Conservation (phyloP, 2,888 invertebrate genomes). For the Agonopterix subpropinquella region DNA sequence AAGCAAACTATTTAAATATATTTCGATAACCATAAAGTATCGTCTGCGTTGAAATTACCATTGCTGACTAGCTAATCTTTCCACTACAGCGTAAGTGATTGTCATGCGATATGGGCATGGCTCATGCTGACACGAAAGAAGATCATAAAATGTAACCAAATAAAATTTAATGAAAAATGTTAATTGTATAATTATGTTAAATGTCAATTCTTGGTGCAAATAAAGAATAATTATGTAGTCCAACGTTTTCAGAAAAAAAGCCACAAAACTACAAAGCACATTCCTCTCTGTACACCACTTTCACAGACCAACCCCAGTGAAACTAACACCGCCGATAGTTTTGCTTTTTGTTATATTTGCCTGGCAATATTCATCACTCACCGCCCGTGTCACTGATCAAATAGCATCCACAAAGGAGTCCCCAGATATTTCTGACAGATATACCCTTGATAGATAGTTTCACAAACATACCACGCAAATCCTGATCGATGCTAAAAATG, state of each 20-base stretch:
- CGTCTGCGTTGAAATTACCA: too few species aligned
- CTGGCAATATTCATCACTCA: constrained; percentile 75
- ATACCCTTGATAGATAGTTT: constrained; percentile 64
- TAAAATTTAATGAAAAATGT: too few species aligned
- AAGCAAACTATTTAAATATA: too few species aligned
- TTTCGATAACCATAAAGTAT: too few species aligned
- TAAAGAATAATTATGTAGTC: too few species aligned
- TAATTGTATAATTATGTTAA: too few species aligned
- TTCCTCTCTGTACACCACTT: constrained; percentile 28
- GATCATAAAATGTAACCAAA: too few species aligned
- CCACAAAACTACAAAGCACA: constrained; percentile 18
- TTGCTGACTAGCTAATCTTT: too few species aligned
- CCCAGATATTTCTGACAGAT: constrained; percentile 68
- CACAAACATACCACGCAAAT: constrained; percentile 47
- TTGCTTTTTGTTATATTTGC: constrained; percentile 74
- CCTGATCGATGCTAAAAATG: constrained; percentile 29
- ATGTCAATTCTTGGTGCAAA: too few species aligned
- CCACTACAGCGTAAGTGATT: too few species aligned
- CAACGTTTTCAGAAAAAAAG: background rate
- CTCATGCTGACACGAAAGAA: too few species aligned
- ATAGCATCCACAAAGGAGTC: constrained; percentile 69
- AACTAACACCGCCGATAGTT: constrained; percentile 70
- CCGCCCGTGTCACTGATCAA: constrained; percentile 70
- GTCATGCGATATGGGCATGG: too few species aligned
- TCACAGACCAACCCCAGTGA: constrained; percentile 52